Percentiles rank a stretch among this genome's conserved stretches.
Evolutionary conservation across 2,888 invertebrate genomes (phyloP).

Genomic region (Eumacrocentrus americanus): DNA sequence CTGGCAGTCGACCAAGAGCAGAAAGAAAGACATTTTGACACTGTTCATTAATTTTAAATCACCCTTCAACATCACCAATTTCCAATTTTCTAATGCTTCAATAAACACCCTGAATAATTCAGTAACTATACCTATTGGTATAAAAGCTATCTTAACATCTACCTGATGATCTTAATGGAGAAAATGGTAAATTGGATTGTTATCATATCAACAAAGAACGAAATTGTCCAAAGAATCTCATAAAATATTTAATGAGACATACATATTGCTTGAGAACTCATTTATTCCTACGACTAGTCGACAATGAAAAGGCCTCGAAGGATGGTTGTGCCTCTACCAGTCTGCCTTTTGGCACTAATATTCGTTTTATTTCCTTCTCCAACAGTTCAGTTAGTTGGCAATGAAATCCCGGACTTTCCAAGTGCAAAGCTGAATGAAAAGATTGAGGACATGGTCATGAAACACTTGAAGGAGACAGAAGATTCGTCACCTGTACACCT

Average conservation of each 20-base stretch:
- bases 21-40: conserved; percentile 9
- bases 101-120: neutral
- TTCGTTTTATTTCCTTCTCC: neutral
- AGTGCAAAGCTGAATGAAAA: neutral
- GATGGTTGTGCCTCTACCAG: neutral
- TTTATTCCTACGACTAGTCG: no score
- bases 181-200: no score
- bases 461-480: neutral
- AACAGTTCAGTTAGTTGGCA: neutral
- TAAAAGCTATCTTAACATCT: no score
- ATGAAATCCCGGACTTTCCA: neutral
- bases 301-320: no score
- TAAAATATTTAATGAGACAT: no score
- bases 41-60: conserved; percentile 8
- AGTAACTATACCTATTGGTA: no score
- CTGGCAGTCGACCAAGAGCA: conserved; percentile 34
- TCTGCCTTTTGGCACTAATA: neutral
- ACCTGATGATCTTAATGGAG: no score
- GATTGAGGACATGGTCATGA: neutral
- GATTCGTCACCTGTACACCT: neutral
- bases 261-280: no score
- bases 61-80: neutral
- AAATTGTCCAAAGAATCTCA: no score
- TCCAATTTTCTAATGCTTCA: neutral
- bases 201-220: no score